Conservation (phyloP, 1,140 invertebrate genomes). For the Drosophila tropicalis region DNA sequence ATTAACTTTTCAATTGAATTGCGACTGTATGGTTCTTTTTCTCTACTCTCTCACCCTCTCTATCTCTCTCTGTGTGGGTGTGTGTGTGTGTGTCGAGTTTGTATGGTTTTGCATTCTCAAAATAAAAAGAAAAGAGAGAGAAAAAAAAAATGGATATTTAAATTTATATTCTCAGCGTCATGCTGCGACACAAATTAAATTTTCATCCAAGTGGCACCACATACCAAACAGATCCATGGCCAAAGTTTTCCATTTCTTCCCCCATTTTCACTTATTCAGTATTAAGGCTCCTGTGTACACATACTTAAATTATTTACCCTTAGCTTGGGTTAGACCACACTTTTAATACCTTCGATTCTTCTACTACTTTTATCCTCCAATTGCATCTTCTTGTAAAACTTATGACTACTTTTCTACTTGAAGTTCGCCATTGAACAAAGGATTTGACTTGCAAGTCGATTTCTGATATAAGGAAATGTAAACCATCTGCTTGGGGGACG, state of each 20-base stretch:
- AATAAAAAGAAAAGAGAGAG: background rate
- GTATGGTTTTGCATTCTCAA: constrained; percentile 5
- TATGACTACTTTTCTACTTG: constrained; percentile 64
- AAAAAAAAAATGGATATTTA: constrained; percentile 39
- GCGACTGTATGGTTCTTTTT: constrained; percentile 15
- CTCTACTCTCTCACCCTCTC: background rate
- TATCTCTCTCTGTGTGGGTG: background rate
- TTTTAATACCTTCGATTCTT: constrained; percentile 47
- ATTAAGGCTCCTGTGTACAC: constrained; percentile 46
- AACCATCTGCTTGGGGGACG: constrained; percentile 9
- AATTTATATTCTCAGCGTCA: constrained; percentile 40
- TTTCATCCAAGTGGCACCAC: constrained; percentile 41
- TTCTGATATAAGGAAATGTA: constrained; percentile 27
- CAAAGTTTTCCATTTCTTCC: constrained; percentile 28
- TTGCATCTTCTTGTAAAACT: constrained; percentile 37
- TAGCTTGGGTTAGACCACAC: constrained; percentile 39
- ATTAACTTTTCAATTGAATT: constrained; percentile 67
- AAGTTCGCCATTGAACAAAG: constrained; percentile 54
- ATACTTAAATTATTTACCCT: constrained; percentile 71
- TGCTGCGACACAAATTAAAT: constrained; percentile 66
- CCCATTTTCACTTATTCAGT: background rate
- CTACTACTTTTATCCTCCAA: constrained; percentile 18
- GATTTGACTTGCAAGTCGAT: constrained; percentile 40
- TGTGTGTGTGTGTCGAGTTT: constrained; percentile 15
- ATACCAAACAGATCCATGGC: constrained; percentile 21